These are phyloP conservation scores for Latrodectus geometricus DNA, from an alignment of 1,140 invertebrate species.

Conservation along the genomic window DNA sequence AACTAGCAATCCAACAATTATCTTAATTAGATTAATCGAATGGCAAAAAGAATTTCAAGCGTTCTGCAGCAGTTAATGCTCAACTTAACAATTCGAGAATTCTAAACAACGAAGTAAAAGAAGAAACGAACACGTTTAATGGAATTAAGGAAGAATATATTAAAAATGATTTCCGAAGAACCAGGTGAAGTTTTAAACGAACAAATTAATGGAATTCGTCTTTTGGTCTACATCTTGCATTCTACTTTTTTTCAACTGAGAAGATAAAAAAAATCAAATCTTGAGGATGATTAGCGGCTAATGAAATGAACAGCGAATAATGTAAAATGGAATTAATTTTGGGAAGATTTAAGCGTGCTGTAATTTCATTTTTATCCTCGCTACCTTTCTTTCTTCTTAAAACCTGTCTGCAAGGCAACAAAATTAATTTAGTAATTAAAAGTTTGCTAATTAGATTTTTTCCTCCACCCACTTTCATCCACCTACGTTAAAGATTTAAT, in stretches of 20 bases:
- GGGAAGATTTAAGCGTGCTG: neutral
- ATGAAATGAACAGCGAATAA: conserved; percentile 6
- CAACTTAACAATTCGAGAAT: no score
- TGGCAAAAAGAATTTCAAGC: no score
- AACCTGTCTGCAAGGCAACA: neutral
- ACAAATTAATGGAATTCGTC: neutral
- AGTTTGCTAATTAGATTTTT: conserved; percentile 49
- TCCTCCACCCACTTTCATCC: neutral
- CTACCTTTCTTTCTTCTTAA: neutral
- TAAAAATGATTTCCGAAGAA: neutral
- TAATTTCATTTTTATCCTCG: neutral
- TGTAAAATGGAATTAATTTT: conserved; percentile 44
- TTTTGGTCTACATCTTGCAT: neutral
- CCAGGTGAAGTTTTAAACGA: neutral
- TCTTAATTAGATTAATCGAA: no score
- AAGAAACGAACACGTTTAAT: no score
- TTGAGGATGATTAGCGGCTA: conserved; percentile 2
- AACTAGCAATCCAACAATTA: no score
- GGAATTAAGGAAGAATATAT: neutral
- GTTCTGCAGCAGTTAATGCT: no score
- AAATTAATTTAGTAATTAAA: conserved; percentile 56
- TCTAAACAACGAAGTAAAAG: no score
- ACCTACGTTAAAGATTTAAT: conserved; percentile 19
- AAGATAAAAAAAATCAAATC: neutral
- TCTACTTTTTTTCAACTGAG: neutral